Evolutionary conservation across 2,888 invertebrate species (phyloP), one percentile per base, ranked within the genome.

Genomic region (Bellardia pandia): DNA sequence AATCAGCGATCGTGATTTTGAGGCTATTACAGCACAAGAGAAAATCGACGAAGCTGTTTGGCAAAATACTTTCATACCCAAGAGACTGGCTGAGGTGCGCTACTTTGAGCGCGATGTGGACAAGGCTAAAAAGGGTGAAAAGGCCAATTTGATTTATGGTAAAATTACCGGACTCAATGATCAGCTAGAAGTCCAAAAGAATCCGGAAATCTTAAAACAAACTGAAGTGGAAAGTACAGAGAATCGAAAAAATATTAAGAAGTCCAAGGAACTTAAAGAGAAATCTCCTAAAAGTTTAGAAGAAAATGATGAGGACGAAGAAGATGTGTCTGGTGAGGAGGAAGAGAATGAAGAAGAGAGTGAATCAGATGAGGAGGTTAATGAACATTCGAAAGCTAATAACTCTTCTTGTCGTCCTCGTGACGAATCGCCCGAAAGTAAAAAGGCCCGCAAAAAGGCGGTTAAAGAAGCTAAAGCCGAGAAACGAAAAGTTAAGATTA

Each of bases 31-130:
- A 68, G 96, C 96, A 14, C 95, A 96, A 90, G 96, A 98, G 90
- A 95, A 96, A 91, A 95, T 98, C 69, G 97, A 98, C 90, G 98
- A 98, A 90, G 97, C 98, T 94, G 98, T 98, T 3, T 99, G 99
- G 93, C 98, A 98, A 92, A 96, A 97, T 92, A 96, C 97, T 4
- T 99, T 96, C 93, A 99, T 99, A 93, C 99, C 99, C 0, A 97
- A 98, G 92, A 96, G 97, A 89, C 95, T 99, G 81, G 97, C 96
- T 89, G 97, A 99, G 95, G 98, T 98, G 91, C 92, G 85, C 72
- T 42, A 98, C 93, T 96, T 96, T 92, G 98, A 98, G 92, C 94
- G 98, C 45, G 99, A 99, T 93, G 97, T 98, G 75, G 95, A 94
- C 75, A 95, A 97, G 91, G 97, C 96, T 0, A 97, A 97, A 92